Evolutionary conservation across 1,140 invertebrate species (phyloP), one percentile per base, ranked within the genome.

Genomic region (Hyles vespertilio): DNA sequence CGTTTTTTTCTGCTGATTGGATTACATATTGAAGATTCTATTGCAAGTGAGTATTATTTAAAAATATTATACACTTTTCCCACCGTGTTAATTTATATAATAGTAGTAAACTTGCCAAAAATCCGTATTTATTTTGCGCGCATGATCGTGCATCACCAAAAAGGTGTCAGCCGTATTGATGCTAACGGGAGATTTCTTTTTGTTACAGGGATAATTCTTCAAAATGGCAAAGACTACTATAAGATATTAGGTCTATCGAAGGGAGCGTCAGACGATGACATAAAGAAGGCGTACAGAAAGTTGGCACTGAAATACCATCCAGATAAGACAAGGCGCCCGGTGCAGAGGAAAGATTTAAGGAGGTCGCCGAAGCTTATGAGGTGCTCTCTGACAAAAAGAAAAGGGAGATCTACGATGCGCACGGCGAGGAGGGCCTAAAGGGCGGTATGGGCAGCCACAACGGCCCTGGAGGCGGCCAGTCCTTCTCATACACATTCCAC

Each of bases 281-380:
- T 99, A 70, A 99, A 99, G 85, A 98, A 98, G 78, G 96, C 96
- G 1, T 99, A 99, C 81, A 92, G 98, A 63, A 99, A 99, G 91
- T 91, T 99, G 79, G 99, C 99, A 1, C 87, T 99, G 7, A 98
- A 98, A 84, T 99, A 98, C 89, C 99, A 99, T 91, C 99, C 99
- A 1, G 99, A 99, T 79, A 99, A 99, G 84, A 99, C 81, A 99
- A 99, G 89, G 91, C 95, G 0, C 86, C 97, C 3, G 96, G 95
- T 58, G 98, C 98, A 0, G 98, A 99, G 84, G 97, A 98, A 70
- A 97, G 97, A 75, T 99, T 99, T 87, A 99, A 99, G 90, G 97
- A 99, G 81, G 94, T 99, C 1, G 98, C 98, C 0, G 98, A 99
- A 90, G 98, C 98, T 0, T 99, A 99, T 82, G 98, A 99, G 87